Base-by-base conservation (phyloP, 1,140 invertebrate genomes). In the Thereuonema tuberculata region DNA sequence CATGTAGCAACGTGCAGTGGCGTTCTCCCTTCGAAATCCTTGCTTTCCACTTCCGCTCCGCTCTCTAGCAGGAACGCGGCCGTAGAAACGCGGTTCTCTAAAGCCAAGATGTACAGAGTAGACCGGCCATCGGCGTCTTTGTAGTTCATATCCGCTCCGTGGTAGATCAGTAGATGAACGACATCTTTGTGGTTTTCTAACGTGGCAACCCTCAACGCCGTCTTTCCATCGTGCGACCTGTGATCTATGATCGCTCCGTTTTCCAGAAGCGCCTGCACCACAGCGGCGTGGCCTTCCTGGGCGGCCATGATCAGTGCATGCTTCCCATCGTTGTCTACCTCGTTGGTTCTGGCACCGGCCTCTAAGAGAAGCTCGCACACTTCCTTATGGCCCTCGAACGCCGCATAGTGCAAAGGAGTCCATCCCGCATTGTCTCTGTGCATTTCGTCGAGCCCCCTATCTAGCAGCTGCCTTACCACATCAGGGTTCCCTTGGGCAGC, bases 311-410 rank as follows among this genome's bases (percentile, higher is more conserved):
- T 84, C 14, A 98, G 73, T 0, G 93, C 84, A 0, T 89, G 88
- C 74, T 93, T 92, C 1, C 92, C 93, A 68, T 97, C 93, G 74
- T 95, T 95, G 71, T 96, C 93, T 3, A 85, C 82, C 68, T 93
- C 89, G 67, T 91, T 89, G 1, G 93, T 82, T 69, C 89, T 84
- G 0, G 92, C 91, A 0, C 92, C 92, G n/a, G 88, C 88, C 68
- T 94, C 90, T 0, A 95, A 70, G 21, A 97, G 73, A 12, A 87
- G 83, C 62, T 89, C 83, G 65, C 87, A 87, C 24, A 94, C 92
- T 67, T 91, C 87, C 58, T 81, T 75, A 71, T 96, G 92, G 72
- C 89, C 91, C 75, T 96, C 92, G 68, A 93, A 93, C 23, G 92
- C 89, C 9, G 91, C 85, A 67, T 79, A 93, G 71, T 96, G 93